Base-by-base conservation (phyloP, 2,113 vertebrate genomes). In the Diadophis punctatus region DNA sequence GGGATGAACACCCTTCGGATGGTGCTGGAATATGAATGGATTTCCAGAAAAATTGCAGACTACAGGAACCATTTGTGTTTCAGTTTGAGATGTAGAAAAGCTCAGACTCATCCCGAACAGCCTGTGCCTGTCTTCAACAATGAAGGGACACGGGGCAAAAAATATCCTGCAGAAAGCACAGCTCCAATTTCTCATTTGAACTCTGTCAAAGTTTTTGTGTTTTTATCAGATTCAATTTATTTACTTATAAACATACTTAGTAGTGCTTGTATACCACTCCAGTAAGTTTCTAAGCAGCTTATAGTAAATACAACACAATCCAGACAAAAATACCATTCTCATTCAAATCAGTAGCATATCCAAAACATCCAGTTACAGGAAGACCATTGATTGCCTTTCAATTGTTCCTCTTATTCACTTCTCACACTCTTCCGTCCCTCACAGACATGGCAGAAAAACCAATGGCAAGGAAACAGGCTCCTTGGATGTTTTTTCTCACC, bases 401-500 rank as follows among this genome's bases (percentile, higher is more conserved):
- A 11, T 68, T 74, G 16, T 34, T 74, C 63, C 5, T 34, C 63
- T 74, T 74, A 16, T 74, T 74, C n/a, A 74, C 14, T 10, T 34
- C n/a, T 34, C 63, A 74, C 14, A 7, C n/a, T 34, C n/a, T 34
- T 74, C n/a, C 9, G 5, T 74, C 63, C n/a, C n/a, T 5, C 14
- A 3, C 14, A 18, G n/a, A 5, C 14, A 34, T 18, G 14, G 30
- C 63, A 74, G n/a, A 34, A 74, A 74, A 68, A 68, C 30, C 2
- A 68, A 87, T 86, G 90, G 0, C 18, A 92, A 91, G 25, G 86
- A 53, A 74, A 56, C 27, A 88, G 8, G 3, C 48, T 2, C 7
- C 63, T 55, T 0, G 3, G 2, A 0, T 0, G 1, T 6, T 48
- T 0, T 22, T 51, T 86, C n/a, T 49, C 39, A 1, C 9, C 16